Evolutionary conservation across 2,113 vertebrate species (phyloP).

Genomic region (Forbesichthys agassizii): DNA sequence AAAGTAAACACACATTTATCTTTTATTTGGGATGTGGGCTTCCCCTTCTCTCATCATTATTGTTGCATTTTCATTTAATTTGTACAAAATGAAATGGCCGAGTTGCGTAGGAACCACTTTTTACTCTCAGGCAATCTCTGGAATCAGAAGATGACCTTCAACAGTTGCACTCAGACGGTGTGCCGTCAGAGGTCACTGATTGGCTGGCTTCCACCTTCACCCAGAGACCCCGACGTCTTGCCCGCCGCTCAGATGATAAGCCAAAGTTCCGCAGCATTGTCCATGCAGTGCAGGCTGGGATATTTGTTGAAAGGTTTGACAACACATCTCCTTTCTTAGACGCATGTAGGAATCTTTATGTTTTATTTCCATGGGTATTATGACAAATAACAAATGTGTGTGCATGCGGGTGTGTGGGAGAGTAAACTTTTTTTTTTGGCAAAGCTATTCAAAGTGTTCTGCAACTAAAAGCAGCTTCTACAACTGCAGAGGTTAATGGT

Average conservation of each 20-base stretch:
- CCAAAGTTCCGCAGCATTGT: conserved; percentile 95
- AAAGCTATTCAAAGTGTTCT: too few species aligned
- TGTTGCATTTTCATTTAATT: too few species aligned
- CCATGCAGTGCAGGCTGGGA: conserved; percentile 91
- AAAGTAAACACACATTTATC: too few species aligned
- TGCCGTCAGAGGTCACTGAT: conserved; percentile 90
- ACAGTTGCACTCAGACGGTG: conserved; percentile 86
- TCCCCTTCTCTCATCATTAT: too few species aligned
- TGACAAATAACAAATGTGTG: too few species aligned
- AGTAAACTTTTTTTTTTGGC: too few species aligned
- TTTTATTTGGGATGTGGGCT: too few species aligned
- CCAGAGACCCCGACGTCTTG: conserved; percentile 80
- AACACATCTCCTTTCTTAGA: neutral
- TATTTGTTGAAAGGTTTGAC: conserved; percentile 89
- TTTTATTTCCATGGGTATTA: neutral
- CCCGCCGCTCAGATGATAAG: conserved; percentile 84
- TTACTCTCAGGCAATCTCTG: conserved; percentile 79
- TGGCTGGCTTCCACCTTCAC: conserved; percentile 94
- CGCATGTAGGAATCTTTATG: neutral
- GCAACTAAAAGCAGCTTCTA: too few species aligned
- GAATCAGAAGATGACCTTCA: conserved; percentile 91
- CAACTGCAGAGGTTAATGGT: too few species aligned
- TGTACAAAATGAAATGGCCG: too few species aligned
- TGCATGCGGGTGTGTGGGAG: too few species aligned
- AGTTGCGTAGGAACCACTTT: neutral